Base-by-base conservation (phyloP, 2,797 vertebrate genomes). In the Eremophila alpestris region DNA sequence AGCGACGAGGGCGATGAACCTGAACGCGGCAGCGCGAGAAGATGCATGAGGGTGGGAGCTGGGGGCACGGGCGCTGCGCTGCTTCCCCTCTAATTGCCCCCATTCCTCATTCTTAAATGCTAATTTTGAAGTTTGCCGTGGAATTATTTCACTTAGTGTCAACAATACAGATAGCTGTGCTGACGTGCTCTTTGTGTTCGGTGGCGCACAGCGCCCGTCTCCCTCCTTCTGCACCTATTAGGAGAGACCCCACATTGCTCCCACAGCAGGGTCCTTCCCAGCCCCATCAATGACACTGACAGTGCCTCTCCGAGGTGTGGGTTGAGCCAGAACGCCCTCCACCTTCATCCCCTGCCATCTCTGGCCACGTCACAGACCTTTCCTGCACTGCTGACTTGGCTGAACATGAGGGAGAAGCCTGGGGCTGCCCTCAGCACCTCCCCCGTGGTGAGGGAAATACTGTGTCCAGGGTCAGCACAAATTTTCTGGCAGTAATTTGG, bases 71-170 rank as follows among this genome's bases (percentile, higher is more conserved):
- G 29, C 0, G 0, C 84, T 11, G 46, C 0, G 3, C 73, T 15
- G 22, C 54, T 69, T 94, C 38, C n/a, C 49, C 59, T 94, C 48
- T 94, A 94, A 96, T 91, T 97, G 92, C 75, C 84, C 74, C n/a
- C 2, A 90, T 97, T 86, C 81, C 89, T 98, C 91, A 95, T 83
- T 84, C 81, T 80, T 86, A 95, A 93, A 95, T 93, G 95, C 85
- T 96, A 96, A 97, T 96, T 91, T 16, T 90, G 82, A 97, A 91
- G 94, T 94, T 96, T 94, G 79, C 92, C 20, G 2, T 83, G 89
- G 91, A 92, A 95, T 97, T 96, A 71, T 82, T 96, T 96, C 95
- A 80, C 88, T 94, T 95, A 94, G 76, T 94, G 96, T 96, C 96
- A 96, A 95, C 80, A 83, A 93, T 96, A 97, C 63, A 51, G 93